Percentiles rank a stretch among this genome's conserved stretches.
Conservation (phyloP, 2,888 invertebrate species). For the Zelleria hepariella region DNA sequence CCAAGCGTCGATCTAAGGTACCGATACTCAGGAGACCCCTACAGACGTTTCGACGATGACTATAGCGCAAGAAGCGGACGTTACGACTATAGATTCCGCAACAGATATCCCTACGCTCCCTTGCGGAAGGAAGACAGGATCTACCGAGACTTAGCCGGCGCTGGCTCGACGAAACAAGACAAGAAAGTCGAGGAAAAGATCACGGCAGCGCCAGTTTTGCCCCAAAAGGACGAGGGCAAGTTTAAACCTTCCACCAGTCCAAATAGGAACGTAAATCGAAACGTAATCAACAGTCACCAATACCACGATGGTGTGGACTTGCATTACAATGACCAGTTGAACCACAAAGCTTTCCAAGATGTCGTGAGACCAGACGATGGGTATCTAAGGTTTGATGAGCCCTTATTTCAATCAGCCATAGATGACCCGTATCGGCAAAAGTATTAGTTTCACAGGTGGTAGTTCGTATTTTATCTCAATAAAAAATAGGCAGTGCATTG, state of each 20-base stretch:
- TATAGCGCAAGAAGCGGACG: constrained; percentile 50
- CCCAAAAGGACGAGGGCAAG: constrained; percentile 49
- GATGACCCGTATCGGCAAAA: constrained; percentile 62
- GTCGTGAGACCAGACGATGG: constrained; percentile 46
- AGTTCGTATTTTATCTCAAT: background rate
- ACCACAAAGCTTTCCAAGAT: constrained; percentile 49
- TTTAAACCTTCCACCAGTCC: constrained; percentile 18
- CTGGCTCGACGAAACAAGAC: constrained; percentile 50
- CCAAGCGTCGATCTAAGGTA: constrained; percentile 71
- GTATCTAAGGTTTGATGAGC: constrained; percentile 55
- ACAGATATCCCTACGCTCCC: constrained; percentile 55
- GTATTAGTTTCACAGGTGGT: constrained; percentile 29
- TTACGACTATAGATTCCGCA: constrained; percentile 58
- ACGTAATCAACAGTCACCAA: constrained; percentile 60
- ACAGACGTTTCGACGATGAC: constrained; percentile 51
- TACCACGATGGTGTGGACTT: constrained; percentile 45
- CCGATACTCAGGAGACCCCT: constrained; percentile 61
- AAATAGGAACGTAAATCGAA: constrained; percentile 31
- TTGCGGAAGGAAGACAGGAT: constrained; percentile 60
- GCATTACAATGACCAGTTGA: constrained; percentile 40
- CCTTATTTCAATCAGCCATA: constrained; percentile 51
- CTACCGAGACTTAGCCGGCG: constrained; percentile 54
- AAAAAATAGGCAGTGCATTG: background rate
- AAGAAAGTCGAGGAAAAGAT: constrained; percentile 60
- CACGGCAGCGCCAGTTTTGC: constrained; percentile 56